A percentile compares a stretch with the other conserved stretches of the same genome.
Evolutionary conservation across 2,113 vertebrate species (phyloP).

Genomic region (Henicopernis longicauda): DNA sequence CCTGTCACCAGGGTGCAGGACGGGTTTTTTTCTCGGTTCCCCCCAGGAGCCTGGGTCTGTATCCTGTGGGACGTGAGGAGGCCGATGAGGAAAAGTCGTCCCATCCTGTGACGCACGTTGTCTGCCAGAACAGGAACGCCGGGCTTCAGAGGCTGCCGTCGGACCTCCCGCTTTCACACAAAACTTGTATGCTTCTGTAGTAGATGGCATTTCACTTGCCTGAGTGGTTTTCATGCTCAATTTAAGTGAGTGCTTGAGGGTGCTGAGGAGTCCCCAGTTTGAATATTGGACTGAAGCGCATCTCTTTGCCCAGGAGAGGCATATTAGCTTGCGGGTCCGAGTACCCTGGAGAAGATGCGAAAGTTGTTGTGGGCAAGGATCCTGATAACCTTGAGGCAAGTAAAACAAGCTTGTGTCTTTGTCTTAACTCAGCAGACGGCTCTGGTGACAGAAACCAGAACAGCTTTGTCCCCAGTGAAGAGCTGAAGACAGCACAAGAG

Average conservation of each 20-base stretch:
- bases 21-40: not conserved
- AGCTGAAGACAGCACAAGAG: not conserved
- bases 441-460: not conserved
- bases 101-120: not conserved
- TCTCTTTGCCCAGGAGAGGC: not conserved
- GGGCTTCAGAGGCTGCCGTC: not conserved
- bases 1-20: conserved; percentile 30
- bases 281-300: not conserved
- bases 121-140: not conserved
- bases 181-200: not conserved
- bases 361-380: not conserved
- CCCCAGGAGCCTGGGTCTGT: not conserved
- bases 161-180: not conserved
- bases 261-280: not conserved
- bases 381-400: not conserved
- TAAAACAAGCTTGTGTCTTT: not conserved
- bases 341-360: fast-evolving
- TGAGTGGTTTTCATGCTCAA: not conserved
- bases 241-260: not conserved
- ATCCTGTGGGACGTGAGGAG: conserved; percentile 47
- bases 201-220: not conserved
- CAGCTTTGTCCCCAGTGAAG: not conserved
- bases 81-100: not conserved
- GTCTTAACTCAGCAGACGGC: not conserved
- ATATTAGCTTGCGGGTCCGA: not conserved